A percentile compares a stretch with the other conserved stretches of the same genome.
phyloP scores from a whole-genome alignment of 2,797 vertebrate genomes.

The Sebastes cheni region DNA sequence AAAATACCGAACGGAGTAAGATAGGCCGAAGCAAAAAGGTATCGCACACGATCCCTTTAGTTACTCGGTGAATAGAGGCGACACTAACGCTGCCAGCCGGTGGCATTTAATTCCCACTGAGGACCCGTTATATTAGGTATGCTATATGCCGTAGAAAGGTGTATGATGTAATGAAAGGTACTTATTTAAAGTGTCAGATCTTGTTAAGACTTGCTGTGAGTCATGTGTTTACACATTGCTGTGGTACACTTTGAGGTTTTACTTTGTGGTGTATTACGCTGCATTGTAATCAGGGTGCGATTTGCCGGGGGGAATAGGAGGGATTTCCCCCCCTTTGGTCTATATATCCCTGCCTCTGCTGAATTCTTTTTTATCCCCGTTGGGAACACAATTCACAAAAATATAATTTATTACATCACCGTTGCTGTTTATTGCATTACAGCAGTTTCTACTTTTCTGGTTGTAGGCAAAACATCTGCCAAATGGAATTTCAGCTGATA shows the following conservation, averaged over 20 bases:
- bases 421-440: neutral
- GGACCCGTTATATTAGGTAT: neutral
- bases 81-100: neutral
- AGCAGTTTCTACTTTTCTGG: neutral
- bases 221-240: neutral
- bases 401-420: too few relatives aligned
- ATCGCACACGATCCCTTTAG: neutral
- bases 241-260: neutral
- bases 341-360: neutral
- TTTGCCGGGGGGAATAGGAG: neutral
- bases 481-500: neutral
- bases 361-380: too few relatives aligned
- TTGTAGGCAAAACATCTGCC: neutral
- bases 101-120: slow-evolving; percentile 9
- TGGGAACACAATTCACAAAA: too few relatives aligned
- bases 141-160: neutral
- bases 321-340: neutral
- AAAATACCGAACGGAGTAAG: neutral
- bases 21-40: neutral
- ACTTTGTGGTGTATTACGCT: neutral
- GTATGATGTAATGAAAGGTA: neutral
- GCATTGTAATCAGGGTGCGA: neutral
- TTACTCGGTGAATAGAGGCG: neutral
- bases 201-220: neutral
- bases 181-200: neutral